Percentiles rank a stretch among this genome's conserved stretches.
These are phyloP conservation scores for Laterallus jamaicensis DNA, from an alignment of 2,113 vertebrate species.

Conservation along the genomic window DNA sequence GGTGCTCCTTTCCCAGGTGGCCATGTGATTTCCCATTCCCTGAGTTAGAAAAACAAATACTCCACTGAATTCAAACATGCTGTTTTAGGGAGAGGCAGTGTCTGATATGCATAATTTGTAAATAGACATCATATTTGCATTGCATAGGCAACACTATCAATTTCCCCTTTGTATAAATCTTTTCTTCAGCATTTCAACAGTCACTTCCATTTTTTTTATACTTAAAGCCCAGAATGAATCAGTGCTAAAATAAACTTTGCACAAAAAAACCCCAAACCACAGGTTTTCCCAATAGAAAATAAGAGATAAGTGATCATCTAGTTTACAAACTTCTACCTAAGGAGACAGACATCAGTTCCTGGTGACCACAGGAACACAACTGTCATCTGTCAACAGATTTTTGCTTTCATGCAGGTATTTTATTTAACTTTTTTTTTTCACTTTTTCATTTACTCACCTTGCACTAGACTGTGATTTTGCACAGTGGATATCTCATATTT, in stretches of 20 bases:
- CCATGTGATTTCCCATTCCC: background rate
- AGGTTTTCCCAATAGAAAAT: background rate
- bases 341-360: background rate
- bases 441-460: background rate
- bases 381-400: background rate
- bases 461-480: background rate
- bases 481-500: background rate
- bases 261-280: no score
- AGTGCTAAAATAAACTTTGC: background rate
- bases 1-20: background rate
- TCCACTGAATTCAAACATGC: background rate
- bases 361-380: background rate
- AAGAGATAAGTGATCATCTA: background rate
- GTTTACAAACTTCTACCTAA: background rate
- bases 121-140: background rate
- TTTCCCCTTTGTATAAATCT: background rate
- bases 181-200: background rate
- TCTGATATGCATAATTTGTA: background rate
- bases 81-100: background rate
- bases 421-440: background rate
- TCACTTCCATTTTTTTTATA: background rate
- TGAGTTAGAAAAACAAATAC: background rate
- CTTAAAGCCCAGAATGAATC: background rate
- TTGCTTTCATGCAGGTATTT: background rate
- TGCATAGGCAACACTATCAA: background rate